phyloP scores from a whole-genome alignment of 2,113 vertebrate species.

The Beaufortia kweichowensis region DNA sequence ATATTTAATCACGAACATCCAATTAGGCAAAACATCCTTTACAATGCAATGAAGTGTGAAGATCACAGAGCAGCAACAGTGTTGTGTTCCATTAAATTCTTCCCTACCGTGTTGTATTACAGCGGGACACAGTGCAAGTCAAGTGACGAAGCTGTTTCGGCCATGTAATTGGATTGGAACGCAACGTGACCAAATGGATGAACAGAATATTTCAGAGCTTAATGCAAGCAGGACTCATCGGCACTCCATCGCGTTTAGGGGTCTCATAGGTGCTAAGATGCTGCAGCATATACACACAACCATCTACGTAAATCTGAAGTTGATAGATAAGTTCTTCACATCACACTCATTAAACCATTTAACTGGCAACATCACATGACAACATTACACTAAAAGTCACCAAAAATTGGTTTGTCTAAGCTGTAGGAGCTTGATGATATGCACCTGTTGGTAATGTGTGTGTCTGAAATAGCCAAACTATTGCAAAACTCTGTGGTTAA shows the following conservation, averaged over 20 bases:
- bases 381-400: too few relatives aligned
- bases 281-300: too few relatives aligned
- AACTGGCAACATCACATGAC: too few relatives aligned
- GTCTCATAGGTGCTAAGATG: too few relatives aligned
- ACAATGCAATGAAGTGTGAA: conserved; percentile 18
- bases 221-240: too few relatives aligned
- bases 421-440: neutral
- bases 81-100: conserved; percentile 35
- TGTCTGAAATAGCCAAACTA: neutral
- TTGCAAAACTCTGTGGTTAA: neutral
- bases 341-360: too few relatives aligned
- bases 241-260: too few relatives aligned
- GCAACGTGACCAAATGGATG: conserved; percentile 29
- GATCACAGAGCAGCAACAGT: conserved; percentile 1
- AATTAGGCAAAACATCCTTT: conserved; percentile 27
- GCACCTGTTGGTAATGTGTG: conserved; percentile 8
- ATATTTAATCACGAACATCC: neutral
- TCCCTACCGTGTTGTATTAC: conserved; percentile 12
- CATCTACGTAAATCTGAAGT: too few relatives aligned
- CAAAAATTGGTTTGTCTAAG: too few relatives aligned
- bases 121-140: conserved; percentile 15
- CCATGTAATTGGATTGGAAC: conserved; percentile 45
- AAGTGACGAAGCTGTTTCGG: conserved; percentile 45
- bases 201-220: conserved; percentile 11
- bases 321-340: too few relatives aligned